phyloP scores from a whole-genome alignment of 2,888 invertebrate genomes.

The Piscicola geometra region DNA sequence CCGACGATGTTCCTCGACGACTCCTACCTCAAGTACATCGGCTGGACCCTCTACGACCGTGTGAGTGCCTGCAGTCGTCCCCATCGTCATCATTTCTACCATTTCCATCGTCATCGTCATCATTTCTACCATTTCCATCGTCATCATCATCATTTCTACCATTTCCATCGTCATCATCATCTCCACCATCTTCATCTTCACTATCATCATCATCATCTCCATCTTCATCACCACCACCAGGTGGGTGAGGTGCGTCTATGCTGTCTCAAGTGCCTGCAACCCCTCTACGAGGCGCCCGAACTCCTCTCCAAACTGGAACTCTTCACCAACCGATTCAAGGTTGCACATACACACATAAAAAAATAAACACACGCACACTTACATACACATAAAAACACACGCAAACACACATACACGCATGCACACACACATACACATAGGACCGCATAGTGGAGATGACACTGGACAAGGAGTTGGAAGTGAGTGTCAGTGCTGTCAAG shows the following conservation, averaged over 20 bases:
- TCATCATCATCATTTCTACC: no score
- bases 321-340: slow-evolving; percentile 96
- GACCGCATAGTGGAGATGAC: slow-evolving; percentile 99
- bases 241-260: slow-evolving; percentile 75
- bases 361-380: no score
- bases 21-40: slow-evolving; percentile 96
- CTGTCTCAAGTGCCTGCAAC: slow-evolving; percentile 83
- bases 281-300: slow-evolving; percentile 89
- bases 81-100: no score
- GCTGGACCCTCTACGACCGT: slow-evolving; percentile 97
- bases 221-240: no score
- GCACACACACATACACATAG: slow-evolving; percentile 48
- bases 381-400: no score
- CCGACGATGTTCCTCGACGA: slow-evolving; percentile 98
- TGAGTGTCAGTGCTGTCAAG: slow-evolving; percentile 91
- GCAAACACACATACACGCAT: no score
- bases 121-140: no score
- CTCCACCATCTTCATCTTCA: no score
- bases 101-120: no score
- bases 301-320: slow-evolving; percentile 90
- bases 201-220: no score
- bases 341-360: slow-evolving; percentile 43
- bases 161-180: no score
- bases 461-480: slow-evolving; percentile 93
- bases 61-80: no score